Evolutionary conservation across 2,113 vertebrate species (phyloP).

Genomic region (Mastomys coucha): DNA sequence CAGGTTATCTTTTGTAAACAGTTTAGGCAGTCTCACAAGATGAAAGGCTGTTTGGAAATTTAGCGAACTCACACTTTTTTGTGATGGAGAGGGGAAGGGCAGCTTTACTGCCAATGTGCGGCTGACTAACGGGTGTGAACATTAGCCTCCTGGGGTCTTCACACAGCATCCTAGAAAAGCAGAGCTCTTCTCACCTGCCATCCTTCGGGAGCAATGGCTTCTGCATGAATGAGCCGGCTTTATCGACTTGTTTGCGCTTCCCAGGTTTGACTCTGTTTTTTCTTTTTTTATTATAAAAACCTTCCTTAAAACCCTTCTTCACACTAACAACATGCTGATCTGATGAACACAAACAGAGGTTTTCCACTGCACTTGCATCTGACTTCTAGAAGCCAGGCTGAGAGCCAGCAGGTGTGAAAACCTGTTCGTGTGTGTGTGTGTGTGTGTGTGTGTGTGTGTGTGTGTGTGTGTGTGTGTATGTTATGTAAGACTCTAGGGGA

Average conservation of each 20-base stretch:
- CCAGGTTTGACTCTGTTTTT: slow-evolving; percentile 27
- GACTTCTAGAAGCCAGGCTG: background rate
- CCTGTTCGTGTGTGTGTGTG: background rate
- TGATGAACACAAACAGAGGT: background rate
- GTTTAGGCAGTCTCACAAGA: background rate
- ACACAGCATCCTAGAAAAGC: slow-evolving; percentile 3
- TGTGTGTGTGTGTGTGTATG: background rate
- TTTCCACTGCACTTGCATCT: background rate
- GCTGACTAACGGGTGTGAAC: background rate
- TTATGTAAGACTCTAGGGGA: background rate
- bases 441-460: background rate
- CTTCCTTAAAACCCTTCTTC: slow-evolving; percentile 33
- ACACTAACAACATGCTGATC: background rate
- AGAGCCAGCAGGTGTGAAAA: background rate
- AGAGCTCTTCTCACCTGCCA: slow-evolving; percentile 36
- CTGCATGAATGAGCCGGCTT: slow-evolving; percentile 16
- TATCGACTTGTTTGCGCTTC: slow-evolving; percentile 44
- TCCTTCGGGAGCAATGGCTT: slow-evolving; percentile 43
- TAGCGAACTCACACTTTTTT: slow-evolving; percentile 46
- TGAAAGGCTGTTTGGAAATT: background rate
- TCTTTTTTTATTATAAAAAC: too few relatives aligned
- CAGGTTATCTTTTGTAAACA: background rate
- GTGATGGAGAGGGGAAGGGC: slow-evolving; percentile 29
- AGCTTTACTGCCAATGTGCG: slow-evolving; percentile 6
- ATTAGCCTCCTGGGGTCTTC: slow-evolving; percentile 49